phyloP scores from a whole-genome alignment of 2,797 vertebrate genomes.

The Neoniphon sammara region DNA sequence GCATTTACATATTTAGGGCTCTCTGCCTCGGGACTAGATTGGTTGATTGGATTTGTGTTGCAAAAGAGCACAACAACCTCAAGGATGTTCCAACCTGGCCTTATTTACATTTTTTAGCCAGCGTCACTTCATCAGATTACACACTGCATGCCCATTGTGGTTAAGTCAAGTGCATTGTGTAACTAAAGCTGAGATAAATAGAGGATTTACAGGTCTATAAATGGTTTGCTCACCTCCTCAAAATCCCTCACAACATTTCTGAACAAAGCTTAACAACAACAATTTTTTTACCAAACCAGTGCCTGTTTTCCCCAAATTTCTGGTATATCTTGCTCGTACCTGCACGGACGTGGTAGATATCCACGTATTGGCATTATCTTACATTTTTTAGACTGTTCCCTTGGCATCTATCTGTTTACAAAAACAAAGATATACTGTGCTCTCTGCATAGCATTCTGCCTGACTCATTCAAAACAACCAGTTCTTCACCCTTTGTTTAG shows the following conservation, averaged over 20 bases:
- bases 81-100: conserved; percentile 36
- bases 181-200: conserved; percentile 37
- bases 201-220: conserved; percentile 41
- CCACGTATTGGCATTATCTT: conserved; percentile 55
- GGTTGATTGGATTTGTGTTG: conserved; percentile 49
- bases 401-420: conserved; percentile 42
- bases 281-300: conserved; percentile 28
- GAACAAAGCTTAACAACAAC: conserved; percentile 43
- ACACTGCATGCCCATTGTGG: conserved; percentile 2
- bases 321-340: conserved; percentile 28
- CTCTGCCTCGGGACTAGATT: conserved; percentile 9
- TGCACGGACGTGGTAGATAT: conserved; percentile 53
- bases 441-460: conserved; percentile 36
- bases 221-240: conserved; percentile 40
- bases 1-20: conserved; percentile 57
- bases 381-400: conserved; percentile 49
- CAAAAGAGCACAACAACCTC: conserved; percentile 44
- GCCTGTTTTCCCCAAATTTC: conserved; percentile 41
- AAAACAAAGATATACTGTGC: conserved; percentile 29
- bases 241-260: conserved; percentile 50
- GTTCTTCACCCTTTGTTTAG: conserved; percentile 33
- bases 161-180: conserved; percentile 29
- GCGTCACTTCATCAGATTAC: conserved; percentile 36
- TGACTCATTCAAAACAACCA: conserved; percentile 43
- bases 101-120: conserved; percentile 27